Base-by-base conservation (phyloP, 2,113 vertebrate genomes). In the Piliocolobus tephrosceles region DNA sequence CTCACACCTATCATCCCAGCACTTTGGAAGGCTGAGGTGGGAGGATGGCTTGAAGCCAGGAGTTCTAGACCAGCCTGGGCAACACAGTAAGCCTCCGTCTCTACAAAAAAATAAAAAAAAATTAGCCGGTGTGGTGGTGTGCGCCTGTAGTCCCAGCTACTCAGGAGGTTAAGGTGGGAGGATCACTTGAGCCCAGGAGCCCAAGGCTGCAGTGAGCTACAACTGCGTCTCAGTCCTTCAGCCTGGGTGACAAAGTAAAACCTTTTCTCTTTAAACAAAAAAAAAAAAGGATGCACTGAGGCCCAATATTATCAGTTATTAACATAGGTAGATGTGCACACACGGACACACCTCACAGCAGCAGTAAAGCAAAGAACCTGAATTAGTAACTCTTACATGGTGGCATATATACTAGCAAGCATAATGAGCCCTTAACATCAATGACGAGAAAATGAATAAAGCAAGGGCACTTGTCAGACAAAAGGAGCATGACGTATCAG, bases 401-500 rank as follows among this genome's bases (percentile, higher is more conserved):
- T 61, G 12, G 4, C 3, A 27, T 1, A 35, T 1, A 68, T 27
- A 47, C 25, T 6, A 70, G 32, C 11, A n/a, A 83, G 25, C 32
- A 91, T 81, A 80, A 55, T 61, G 76, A 23, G 32, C 2, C 27
- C 20, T 89, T 52, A 58, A 38, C 12, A 20, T 50, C n/a, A 76
- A 8, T 2, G 43, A 64, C 64, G 30, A 85, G 7, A 78, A 76
- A 84, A 87, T 4, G 11, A 73, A 75, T 35, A 85, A 61, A 70
- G 45, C 18, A 13, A 61, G 20, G 43, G 40, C 30, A 18, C 23
- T 5, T 73, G 22, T 30, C 86, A 64, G 55, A 50, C 13, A 0
- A 4, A 52, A 72, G 27, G 11, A 32, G 12, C 14, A 13, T 2
- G 27, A 27, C 3, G 0, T 0, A 30, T 38, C 40, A 27, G 45